Base-by-base conservation (phyloP, 2,888 invertebrate species). In the Azorinus chamasolen region DNA sequence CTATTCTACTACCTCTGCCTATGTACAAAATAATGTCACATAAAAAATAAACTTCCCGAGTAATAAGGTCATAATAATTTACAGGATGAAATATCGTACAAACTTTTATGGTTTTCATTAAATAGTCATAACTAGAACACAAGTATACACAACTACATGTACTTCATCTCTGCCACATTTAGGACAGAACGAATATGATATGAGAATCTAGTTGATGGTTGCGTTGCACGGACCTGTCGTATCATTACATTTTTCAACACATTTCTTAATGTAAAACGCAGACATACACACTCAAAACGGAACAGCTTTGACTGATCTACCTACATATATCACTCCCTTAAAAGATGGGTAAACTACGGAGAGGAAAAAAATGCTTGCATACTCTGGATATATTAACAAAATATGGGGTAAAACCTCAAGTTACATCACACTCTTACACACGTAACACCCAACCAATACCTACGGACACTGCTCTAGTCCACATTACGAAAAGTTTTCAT, bases 21-120 rank as follows among this genome's bases (percentile, higher is more conserved):
- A 69, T 78, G 59, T 64, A 73, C 58, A 69, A 25, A 51, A 68
- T 51, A 53, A 37, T 63, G 48, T 72, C 79, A 76, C 72, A 72
- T 69, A 69, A 80, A 80, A 74, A 70, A 69, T 61, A 68, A 79
- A 80, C 80, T 80, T 69, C 80, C 80, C 80, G 80, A 69, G 58
- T 77, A 73, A 48, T 73, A 70, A 66, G 80, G 80, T 64, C 66
- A 69, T 73, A 80, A 80, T 77, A 80, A 70, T 77, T 73, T 80
- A 80, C 80, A 77, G 50, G 53, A 79, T 79, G 69, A 69, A 54
- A 59, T 53, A 76, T 76, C 70, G 76, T 71, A 66, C 76, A 71
- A 70, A 76, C 65, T 16, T 54, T 37, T 43, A 43, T 37, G 18
- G 45, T 46, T 32, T 32, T 50, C 50, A 50, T 50, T 22, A 50